A percentile compares a stretch with the other conserved stretches of the same genome.
These are phyloP conservation scores for Pseudococcus jackbeardsleyi DNA, from an alignment of 2,888 invertebrate genomes.

Conservation along the genomic window DNA sequence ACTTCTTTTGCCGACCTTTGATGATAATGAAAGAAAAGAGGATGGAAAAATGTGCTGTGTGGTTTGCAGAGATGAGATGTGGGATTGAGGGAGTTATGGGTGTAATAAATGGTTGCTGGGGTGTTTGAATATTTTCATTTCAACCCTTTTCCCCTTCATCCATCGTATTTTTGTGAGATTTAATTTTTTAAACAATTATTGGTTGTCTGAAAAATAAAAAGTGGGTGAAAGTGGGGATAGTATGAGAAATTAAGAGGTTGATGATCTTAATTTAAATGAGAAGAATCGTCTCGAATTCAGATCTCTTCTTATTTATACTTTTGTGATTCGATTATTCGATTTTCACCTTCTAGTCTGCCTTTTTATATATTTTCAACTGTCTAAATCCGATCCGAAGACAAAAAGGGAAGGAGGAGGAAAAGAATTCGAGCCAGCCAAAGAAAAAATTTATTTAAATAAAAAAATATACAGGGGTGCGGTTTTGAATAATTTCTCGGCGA, in stretches of 20 bases:
- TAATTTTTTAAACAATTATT: too few relatives aligned
- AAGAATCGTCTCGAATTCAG: neutral
- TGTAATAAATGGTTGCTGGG: neutral
- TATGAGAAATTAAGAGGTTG: too few relatives aligned
- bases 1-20: neutral
- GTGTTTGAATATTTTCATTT: neutral
- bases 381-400: neutral
- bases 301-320: neutral
- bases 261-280: neutral
- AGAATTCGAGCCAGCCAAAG: neutral
- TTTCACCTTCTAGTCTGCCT: neutral
- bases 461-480: slow-evolving; percentile 5
- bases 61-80: neutral
- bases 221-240: too few relatives aligned
- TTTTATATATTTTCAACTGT: neutral
- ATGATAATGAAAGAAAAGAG: neutral
- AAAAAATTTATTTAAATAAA: slow-evolving; percentile 9
- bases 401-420: neutral
- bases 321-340: neutral
- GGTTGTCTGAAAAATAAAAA: too few relatives aligned
- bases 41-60: neutral
- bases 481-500: slow-evolving; percentile 21
- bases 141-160: neutral
- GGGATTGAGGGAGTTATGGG: neutral
- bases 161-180: too few relatives aligned